Percentiles rank a stretch among this genome's conserved stretches.
Evolutionary conservation across 1,140 invertebrate species (phyloP).

Genomic region (Drosophila seguyi): DNA sequence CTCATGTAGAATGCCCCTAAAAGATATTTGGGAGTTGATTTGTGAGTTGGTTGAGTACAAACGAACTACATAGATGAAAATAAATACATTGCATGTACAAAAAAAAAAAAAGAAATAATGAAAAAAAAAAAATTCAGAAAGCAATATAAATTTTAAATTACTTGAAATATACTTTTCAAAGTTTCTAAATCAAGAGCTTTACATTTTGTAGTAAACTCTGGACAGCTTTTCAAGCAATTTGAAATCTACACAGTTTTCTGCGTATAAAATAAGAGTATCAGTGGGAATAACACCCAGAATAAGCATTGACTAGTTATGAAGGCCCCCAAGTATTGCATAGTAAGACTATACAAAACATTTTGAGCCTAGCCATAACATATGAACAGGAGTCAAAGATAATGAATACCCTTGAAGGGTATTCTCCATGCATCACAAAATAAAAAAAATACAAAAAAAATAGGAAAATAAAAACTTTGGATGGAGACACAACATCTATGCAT

Average conservation of each 20-base stretch:
- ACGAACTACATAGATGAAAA: slow-evolving; percentile 4
- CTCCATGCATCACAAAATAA: slow-evolving; percentile 18
- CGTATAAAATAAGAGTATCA: neutral
- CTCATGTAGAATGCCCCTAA: slow-evolving; percentile 34
- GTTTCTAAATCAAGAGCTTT: neutral
- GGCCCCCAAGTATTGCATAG: neutral
- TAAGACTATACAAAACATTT: neutral
- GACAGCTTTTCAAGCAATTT: neutral
- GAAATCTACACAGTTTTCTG: neutral
- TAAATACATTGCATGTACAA: slow-evolving; percentile 6
- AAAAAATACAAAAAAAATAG: neutral
- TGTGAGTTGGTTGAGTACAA: slow-evolving; percentile 13
- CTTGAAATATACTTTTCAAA: too few relatives aligned
- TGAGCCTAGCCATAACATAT: neutral
- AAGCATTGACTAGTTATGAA: slow-evolving; percentile 7
- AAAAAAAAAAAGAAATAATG: neutral
- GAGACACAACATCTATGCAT: slow-evolving; percentile 16
- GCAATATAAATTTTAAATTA: neutral
- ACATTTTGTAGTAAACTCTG: neutral
- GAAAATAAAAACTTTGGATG: neutral
- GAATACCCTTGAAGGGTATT: slow-evolving; percentile 7
- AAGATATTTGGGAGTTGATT: slow-evolving; percentile 23
- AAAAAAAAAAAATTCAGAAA: neutral
- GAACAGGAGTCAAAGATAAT: neutral
- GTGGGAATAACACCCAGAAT: neutral